Base-by-base conservation (phyloP, 2,888 invertebrate species). In the Eilema griseolum region DNA sequence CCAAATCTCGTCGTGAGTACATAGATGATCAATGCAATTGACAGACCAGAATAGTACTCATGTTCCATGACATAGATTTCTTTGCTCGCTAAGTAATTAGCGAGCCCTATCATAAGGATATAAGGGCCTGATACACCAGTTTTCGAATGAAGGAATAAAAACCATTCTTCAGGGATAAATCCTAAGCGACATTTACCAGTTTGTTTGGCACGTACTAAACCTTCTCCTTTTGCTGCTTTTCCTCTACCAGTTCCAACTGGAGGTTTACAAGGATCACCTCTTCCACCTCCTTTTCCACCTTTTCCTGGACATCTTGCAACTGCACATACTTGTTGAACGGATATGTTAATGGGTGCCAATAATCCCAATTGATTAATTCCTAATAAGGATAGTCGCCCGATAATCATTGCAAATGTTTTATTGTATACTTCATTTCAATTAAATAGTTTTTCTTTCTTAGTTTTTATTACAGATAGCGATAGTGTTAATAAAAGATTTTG, bases 51-150 rank as follows among this genome's bases (percentile, higher is more conserved):
- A 90, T 97, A 98, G 92, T 97, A 98, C 88, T 99, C 98, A 89
- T 99, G 99, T 90, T 99, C 99, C 95, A 98, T 93, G 0, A 99
- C 97, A 88, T 97, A 98, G 78, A 97, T 97, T 95, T 99, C 99
- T 93, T 99, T 99, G 89, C 99, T 99, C 65, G 98, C 81, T 72
- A 98, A 90, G 88, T 98, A 99, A 46, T 99, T 98, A 24, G 96
- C 84, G 0, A 98, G 84, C 71, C 97, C 97, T 75, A 97, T 92
- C 52, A 97, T 97, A 84, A 99, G 97, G 26, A 98, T 93, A 89
- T 99, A 99, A 3, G 99, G 98, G 12, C 99, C 99, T 91, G 96
- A 95, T 83, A 97, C 96, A 75, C 97, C 97, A 72, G 99, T 99
- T 93, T 99, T 99, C 72, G 97, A 96, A 90, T 99, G 98, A 88